A percentile compares a stretch with the other conserved stretches of the same genome.
phyloP scores from a whole-genome alignment of 2,888 invertebrate species.

The Notocelia uddmanniana region DNA sequence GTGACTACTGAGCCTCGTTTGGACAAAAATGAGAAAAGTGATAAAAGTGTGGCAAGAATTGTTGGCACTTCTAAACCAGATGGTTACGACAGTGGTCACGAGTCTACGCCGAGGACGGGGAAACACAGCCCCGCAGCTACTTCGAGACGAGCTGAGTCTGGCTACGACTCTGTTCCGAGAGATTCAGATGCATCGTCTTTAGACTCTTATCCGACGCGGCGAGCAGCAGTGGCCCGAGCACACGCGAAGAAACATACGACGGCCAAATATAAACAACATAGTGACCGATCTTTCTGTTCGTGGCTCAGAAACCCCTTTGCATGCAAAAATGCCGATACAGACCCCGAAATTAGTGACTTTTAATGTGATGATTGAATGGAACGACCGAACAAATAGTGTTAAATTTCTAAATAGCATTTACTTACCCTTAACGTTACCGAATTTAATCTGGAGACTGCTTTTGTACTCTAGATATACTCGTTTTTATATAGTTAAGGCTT shows the following conservation, averaged over 20 bases:
- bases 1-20: conserved; percentile 86
- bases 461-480: conserved; percentile 81
- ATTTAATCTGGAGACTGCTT: conserved; percentile 87
- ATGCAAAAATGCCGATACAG: conserved; percentile 91
- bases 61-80: conserved; percentile 89
- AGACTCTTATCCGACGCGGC: conserved; percentile 88
- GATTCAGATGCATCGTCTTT: conserved; percentile 96
- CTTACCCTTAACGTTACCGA: conserved; percentile 85
- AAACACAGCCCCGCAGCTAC: conserved; percentile 93
- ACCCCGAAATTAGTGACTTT: conserved; percentile 89
- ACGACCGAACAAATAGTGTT: conserved; percentile 54
- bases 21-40: conserved; percentile 87
- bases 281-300: conserved; percentile 90
- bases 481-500: conserved; percentile 78
- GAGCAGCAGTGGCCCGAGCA: conserved; percentile 80
- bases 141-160: conserved; percentile 93
- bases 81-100: conserved; percentile 94
- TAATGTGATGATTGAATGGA: conserved; percentile 56
- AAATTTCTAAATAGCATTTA: conserved; percentile 66
- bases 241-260: conserved; percentile 84
- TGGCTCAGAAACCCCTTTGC: conserved; percentile 92
- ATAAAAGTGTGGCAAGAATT: conserved; percentile 88
- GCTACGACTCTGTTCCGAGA: conserved; percentile 95
- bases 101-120: conserved; percentile 92
- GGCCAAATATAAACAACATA: conserved; percentile 89